A percentile compares a stretch with the other conserved stretches of the same genome.
phyloP scores from a whole-genome alignment of 2,888 invertebrate species.

The Bugula neritina region DNA sequence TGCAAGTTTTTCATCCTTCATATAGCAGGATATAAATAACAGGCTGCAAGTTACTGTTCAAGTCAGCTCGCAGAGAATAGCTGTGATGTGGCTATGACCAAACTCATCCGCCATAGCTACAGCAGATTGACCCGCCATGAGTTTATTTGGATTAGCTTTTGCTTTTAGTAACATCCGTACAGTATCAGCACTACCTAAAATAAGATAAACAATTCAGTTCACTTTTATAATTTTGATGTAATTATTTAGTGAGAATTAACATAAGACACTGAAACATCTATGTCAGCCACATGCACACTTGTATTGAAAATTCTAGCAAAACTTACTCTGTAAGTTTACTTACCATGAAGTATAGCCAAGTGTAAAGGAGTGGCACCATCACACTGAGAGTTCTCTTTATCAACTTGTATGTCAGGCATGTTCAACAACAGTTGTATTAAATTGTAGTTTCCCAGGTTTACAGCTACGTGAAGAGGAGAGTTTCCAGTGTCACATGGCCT shows the following conservation, averaged over 20 bases:
- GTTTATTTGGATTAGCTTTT: slow-evolving; percentile 38
- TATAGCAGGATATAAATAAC: no score
- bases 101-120: slow-evolving; percentile 46
- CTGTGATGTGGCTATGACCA: slow-evolving; percentile 38
- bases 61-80: no score
- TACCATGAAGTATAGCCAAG: slow-evolving; percentile 48
- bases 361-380: slow-evolving; percentile 47
- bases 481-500: slow-evolving; percentile 47
- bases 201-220: no score
- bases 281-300: no score
- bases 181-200: slow-evolving; percentile 42
- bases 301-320: no score
- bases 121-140: slow-evolving; percentile 43
- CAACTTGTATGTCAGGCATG: slow-evolving; percentile 38
- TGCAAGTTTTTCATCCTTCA: no score
- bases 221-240: no score
- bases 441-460: slow-evolving; percentile 42
- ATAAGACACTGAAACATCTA: no score
- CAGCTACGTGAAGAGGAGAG: slow-evolving; percentile 50
- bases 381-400: slow-evolving; percentile 44
- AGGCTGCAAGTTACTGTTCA: no score
- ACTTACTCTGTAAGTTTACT: slow-evolving; percentile 20
- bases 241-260: no score
- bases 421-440: slow-evolving; percentile 41
- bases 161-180: slow-evolving; percentile 40